Conservation (phyloP, 2,888 invertebrate species). For the Brachyptera risi region DNA sequence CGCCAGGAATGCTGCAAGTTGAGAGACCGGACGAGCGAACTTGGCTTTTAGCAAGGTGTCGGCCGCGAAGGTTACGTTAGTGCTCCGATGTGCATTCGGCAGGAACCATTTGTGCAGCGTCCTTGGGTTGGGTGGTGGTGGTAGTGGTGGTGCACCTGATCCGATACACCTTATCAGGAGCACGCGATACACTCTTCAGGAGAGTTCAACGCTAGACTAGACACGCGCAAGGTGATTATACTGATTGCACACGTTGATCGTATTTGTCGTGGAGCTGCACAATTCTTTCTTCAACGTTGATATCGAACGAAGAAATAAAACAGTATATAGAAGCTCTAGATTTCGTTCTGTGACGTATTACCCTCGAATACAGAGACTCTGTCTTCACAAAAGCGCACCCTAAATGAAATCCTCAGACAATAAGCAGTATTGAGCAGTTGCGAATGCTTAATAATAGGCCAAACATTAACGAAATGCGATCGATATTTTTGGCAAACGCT, state of each 20-base stretch:
- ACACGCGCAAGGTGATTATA: background rate
- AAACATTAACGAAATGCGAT: too few species aligned
- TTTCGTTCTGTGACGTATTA: too few species aligned
- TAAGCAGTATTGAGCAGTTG: background rate
- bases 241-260: background rate
- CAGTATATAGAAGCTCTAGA: too few species aligned
- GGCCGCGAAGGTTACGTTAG: constrained; percentile 37
- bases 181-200: background rate
- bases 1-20: constrained; percentile 40
- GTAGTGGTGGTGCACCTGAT: too few species aligned
- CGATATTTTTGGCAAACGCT: constrained; percentile 13
- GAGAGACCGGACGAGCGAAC: constrained; percentile 36
- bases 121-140: too few species aligned
- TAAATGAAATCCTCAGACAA: background rate
- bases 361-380: too few species aligned
- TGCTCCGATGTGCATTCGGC: constrained; percentile 11
- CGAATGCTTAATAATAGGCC: constrained; percentile 12
- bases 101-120: background rate
- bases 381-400: too few species aligned
- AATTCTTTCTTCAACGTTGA: too few species aligned
- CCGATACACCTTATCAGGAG: background rate
- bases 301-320: too few species aligned
- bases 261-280: too few species aligned
- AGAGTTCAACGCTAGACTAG: background rate
- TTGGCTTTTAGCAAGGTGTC: constrained; percentile 50